A percentile compares a stretch with the other conserved stretches of the same genome.
These are phyloP conservation scores for Ptychoptera contaminata DNA, from an alignment of 2,888 invertebrate genomes.

Conservation along the genomic window DNA sequence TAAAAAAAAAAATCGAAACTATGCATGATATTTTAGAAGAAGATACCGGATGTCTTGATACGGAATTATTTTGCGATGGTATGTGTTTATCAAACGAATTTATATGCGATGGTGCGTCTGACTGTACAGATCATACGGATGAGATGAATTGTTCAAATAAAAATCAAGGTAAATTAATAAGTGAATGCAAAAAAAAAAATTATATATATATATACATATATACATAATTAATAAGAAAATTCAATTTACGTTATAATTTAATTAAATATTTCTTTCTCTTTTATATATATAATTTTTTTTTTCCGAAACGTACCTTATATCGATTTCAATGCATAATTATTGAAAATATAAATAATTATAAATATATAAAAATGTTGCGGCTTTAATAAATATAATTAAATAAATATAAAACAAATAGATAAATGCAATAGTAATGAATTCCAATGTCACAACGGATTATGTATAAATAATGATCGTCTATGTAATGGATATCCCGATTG, in stretches of 20 bases:
- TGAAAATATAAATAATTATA: too few species aligned
- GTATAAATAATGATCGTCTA: conserved; percentile 34
- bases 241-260: too few species aligned
- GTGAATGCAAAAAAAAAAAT: conserved; percentile 1
- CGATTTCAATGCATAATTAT: too few species aligned
- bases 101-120: conserved; percentile 29
- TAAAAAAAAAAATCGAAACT: too few species aligned
- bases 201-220: conserved; percentile 1
- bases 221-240: neutral
- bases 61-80: conserved; percentile 6
- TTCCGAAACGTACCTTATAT: too few species aligned
- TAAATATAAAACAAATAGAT: conserved; percentile 1
- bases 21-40: too few species aligned
- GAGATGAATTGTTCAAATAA: conserved; percentile 32
- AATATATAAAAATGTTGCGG: neutral
- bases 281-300: too few species aligned
- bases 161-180: neutral
- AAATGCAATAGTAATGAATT: conserved; percentile 32
- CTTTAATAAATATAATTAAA: conserved; percentile 1
- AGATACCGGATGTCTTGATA: too few species aligned
- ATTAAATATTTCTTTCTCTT: too few species aligned
- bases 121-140: conserved; percentile 47
- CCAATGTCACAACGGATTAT: conserved; percentile 42
- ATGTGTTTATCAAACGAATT: conserved; percentile 26
- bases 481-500: conserved; percentile 30